A percentile compares a stretch with the other conserved stretches of the same genome.
Evolutionary conservation across 2,113 vertebrate genomes (phyloP).

Genomic region (Trichechus manatus): DNA sequence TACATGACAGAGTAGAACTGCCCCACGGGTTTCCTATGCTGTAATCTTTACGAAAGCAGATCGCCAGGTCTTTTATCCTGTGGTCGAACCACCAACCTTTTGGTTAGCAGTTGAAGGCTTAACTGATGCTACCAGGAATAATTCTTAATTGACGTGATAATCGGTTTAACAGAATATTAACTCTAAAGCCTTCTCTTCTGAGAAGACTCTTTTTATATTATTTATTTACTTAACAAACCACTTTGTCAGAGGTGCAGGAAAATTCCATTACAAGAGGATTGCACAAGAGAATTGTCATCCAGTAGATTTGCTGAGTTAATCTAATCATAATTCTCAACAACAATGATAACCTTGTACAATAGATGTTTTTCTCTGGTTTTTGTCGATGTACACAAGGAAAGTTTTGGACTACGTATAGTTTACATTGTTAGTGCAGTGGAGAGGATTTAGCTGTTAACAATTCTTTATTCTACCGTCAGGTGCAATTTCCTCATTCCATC

Average conservation of each 20-base stretch:
- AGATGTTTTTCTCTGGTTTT: conserved; percentile 45
- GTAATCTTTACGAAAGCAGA: not conserved
- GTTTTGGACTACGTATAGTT: not conserved
- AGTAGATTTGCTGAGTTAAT: not conserved
- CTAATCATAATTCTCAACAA: conserved; percentile 38
- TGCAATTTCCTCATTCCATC: not conserved
- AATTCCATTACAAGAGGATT: conserved; percentile 11
- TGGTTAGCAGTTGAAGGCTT: not conserved
- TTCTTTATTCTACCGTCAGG: not conserved
- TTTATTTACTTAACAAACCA: conserved; percentile 62
- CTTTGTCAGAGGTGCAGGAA: not conserved
- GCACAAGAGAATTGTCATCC: conserved; percentile 19
- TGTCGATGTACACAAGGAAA: not conserved
- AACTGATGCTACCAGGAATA: not conserved
- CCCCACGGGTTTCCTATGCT: no score
- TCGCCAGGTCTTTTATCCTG: not conserved
- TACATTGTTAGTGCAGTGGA: not conserved
- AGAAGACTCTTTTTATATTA: conserved; percentile 40
- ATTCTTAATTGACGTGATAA: not conserved
- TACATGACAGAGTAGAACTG: no score
- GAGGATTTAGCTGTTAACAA: not conserved
- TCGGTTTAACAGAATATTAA: not conserved
- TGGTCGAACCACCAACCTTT: not conserved
- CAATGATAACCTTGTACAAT: conserved; percentile 39
- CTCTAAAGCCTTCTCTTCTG: conserved; percentile 30